Evolutionary conservation across 2,113 vertebrate species (phyloP), one percentile per base, ranked within the genome.

Genomic region (Castor canadensis): DNA sequence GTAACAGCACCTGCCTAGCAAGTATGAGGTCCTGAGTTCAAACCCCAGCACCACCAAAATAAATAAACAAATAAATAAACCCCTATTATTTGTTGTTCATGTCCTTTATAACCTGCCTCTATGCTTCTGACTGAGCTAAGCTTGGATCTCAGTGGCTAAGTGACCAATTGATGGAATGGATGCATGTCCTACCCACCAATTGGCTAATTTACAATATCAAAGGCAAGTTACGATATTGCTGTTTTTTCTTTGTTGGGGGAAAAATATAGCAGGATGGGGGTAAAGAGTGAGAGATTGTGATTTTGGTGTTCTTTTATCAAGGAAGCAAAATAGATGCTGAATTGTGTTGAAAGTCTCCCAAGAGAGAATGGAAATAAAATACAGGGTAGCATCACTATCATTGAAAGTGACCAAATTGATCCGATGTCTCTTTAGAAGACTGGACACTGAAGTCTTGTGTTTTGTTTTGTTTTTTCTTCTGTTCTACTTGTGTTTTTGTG

Each of bases 271-370:
- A 73, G 82, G 43, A 77, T 72, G 24, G 20, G 20, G 45, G 16
- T 54, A 69, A 22, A 32, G 58, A 72, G 6, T 26, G 49, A 86
- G 24, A 77, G 38, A 47, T 64, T 0, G 0, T 71, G 64, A 58
- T 49, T 87, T 87, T 26, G 38, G 62, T 60, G 47, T 66, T 88
- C 45, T 71, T 84, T 82, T n/a, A 72, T 64, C n/a, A 19, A 35
- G 47, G 45, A 77, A 40, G 87, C 28, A 81, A 92, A 69, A 72
- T 1, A 66, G 24, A 17, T 1, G 1, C 26, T 24, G 17, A 24
- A 4, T 0, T 32, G 49, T 62, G 32, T 22, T 17, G 28, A 64
- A 43, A 8, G 17, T 40, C 38, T 79, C 62, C 28, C 3, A 2
- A 0, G 30, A 86, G 30, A 71, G 47, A 32, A 43, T 0, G 15